phyloP scores from a whole-genome alignment of 2,888 invertebrate species.

The Apodemia hepburni region DNA sequence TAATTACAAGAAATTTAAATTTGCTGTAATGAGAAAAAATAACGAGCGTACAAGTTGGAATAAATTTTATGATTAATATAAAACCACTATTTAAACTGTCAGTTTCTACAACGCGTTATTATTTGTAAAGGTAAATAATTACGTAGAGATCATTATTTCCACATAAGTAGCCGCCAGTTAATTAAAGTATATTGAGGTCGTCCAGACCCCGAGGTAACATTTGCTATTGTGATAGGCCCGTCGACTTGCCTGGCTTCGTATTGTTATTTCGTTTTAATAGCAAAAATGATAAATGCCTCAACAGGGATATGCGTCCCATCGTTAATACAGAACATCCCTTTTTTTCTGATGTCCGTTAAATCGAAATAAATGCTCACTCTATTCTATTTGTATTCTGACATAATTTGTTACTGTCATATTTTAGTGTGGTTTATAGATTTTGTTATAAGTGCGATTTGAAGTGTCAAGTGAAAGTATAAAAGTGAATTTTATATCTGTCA shows the following conservation, averaged over 20 bases:
- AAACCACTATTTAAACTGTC: conserved; percentile 19
- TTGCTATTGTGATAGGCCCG: conserved; percentile 73
- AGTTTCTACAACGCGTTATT: conserved; percentile 21
- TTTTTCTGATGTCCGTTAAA: conserved; percentile 31
- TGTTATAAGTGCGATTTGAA: neutral
- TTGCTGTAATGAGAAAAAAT: conserved; percentile 12
- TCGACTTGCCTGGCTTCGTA: conserved; percentile 68
- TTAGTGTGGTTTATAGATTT: neutral
- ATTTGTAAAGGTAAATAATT: conserved; percentile 41
- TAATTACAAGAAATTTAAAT: conserved; percentile 12
- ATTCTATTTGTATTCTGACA: conserved; percentile 21
- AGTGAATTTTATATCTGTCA: conserved; percentile 10
- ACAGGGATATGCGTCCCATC: conserved; percentile 49
- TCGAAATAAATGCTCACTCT: conserved; percentile 25
- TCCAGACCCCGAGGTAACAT: conserved; percentile 70
- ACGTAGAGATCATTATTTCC: conserved; percentile 51
- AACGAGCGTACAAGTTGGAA: conserved; percentile 5
- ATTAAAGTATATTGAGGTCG: conserved; percentile 64
- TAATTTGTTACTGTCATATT: conserved; percentile 1
- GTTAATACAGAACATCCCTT: conserved; percentile 35
- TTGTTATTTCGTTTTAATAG: conserved; percentile 66
- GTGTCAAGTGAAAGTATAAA: neutral
- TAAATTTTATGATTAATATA: conserved; percentile 3
- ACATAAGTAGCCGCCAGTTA: conserved; percentile 69
- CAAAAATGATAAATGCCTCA: conserved; percentile 76